Base-by-base conservation (phyloP, 2,113 vertebrate species). In the Antidorcas marsupialis region DNA sequence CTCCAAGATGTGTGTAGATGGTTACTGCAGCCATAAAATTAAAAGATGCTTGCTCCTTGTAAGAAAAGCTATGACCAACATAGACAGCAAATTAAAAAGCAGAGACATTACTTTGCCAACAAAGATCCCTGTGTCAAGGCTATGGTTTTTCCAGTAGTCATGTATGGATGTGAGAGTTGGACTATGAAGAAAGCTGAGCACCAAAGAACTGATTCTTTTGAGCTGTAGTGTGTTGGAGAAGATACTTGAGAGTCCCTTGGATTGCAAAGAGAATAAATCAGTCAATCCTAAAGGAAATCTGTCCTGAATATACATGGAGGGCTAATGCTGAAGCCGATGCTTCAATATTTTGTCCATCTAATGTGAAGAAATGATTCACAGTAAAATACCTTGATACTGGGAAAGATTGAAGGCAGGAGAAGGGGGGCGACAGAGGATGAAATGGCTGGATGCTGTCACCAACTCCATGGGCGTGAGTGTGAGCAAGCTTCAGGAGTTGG, bases 401-500 rank as follows among this genome's bases (percentile, higher is more conserved):
- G 67, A 39, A 39, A 39, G n/a, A 71, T 1, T 39, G 19, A 23
- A 23, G n/a, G 67, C 67, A 71, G 19, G n/a, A 71, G 64, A 9
- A 39, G 19, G 2, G 4, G 67, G 10, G 1, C 0, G 0, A 71
- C 64, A 71, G 19, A 71, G 10, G 10, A 39, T 71, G 33, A 36
- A 9, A 71, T 6, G 5, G 19, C 39, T 71, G 67, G n/a, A 71
- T 23, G 67, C n/a, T 21, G 39, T 71, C 67, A 39, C n/a, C 0
- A 5, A 71, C 67, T 71, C 0, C 10, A 71, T 39, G n/a, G 67
- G 21, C n/a, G 3, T 39, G 67, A 23, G n/a, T 71, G 39, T 71
- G 9, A 6, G 10, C 19, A 23, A 6, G 19, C 67, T 39, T 39
- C 0, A 0, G n/a, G 1, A 36, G n/a, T 71, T 71, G 62, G 19